A percentile compares a stretch with the other conserved stretches of the same genome.
Conservation (phyloP, 2,113 vertebrate genomes). For the Sinosuthora webbiana region DNA sequence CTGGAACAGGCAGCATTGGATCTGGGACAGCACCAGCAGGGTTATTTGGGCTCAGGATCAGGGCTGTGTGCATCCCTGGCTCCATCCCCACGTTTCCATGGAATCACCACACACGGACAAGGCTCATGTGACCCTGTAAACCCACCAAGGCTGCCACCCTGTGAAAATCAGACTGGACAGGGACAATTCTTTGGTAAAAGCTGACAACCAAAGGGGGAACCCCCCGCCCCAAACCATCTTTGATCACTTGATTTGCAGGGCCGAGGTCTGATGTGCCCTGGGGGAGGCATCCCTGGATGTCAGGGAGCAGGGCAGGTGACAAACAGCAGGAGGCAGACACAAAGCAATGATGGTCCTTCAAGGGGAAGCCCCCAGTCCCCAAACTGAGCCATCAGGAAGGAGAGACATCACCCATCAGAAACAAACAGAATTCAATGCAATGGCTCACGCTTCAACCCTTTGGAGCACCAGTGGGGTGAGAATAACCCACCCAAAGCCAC, state of each 20-base stretch:
- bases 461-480: rapidly evolving
- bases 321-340: background rate
- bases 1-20: rapidly evolving
- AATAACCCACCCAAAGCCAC: background rate
- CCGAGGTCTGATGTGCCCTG: background rate
- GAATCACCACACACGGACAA: rapidly evolving
- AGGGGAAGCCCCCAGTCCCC: background rate
- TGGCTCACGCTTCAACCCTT: background rate
- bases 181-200: background rate
- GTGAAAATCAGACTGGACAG: background rate
- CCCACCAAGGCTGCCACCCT: background rate
- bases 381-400: background rate
- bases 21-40: background rate
- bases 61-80: too few relatives aligned
- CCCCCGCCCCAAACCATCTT: background rate
- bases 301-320: rapidly evolving
- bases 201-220: background rate
- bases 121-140: background rate
- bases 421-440: background rate
- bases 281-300: background rate
- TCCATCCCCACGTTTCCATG: background rate
- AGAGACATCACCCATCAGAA: background rate
- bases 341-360: background rate
- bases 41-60: rapidly evolving
- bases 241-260: background rate